Evolutionary conservation across 2,888 invertebrate species (phyloP).

Genomic region (Reticulitermes lucifugus): DNA sequence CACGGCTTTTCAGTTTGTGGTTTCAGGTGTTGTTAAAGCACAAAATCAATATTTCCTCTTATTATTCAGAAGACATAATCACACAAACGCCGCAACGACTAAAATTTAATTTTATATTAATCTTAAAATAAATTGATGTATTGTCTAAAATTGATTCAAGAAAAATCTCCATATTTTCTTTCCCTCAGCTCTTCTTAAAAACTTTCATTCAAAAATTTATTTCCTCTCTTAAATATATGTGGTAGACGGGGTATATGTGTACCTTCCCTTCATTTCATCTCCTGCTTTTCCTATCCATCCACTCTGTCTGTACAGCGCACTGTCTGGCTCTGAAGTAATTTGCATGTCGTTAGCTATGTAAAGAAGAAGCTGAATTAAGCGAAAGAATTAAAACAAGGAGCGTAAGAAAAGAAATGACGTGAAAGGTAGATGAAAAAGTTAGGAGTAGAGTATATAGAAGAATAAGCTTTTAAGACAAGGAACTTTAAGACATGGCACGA

Average conservation of each 20-base stretch:
- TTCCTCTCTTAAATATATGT: background rate
- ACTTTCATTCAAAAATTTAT: background rate
- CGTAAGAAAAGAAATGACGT: background rate
- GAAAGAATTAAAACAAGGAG: constrained; percentile 10
- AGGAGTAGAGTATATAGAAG: background rate
- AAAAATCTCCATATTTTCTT: background rate
- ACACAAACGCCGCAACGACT: background rate
- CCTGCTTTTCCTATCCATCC: background rate
- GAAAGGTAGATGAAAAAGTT: background rate
- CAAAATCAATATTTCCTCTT: background rate
- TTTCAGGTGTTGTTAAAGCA: too few relatives aligned
- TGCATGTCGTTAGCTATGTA: constrained; percentile 26
- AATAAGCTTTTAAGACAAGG: background rate
- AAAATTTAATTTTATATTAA: background rate
- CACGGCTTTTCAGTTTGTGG: too few relatives aligned
- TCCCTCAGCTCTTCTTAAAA: background rate
- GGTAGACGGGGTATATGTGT: background rate
- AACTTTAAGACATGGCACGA: background rate
- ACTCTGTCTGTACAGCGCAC: background rate
- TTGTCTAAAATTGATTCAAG: background rate
- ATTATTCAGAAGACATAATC: background rate
- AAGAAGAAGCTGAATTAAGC: constrained; percentile 20
- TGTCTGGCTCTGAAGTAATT: background rate
- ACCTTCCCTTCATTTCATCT: background rate
- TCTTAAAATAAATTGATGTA: background rate